Percentiles rank a stretch among this genome's conserved stretches.
These are phyloP conservation scores for Columba guinea DNA, from an alignment of 2,797 vertebrate genomes.

Conservation along the genomic window DNA sequence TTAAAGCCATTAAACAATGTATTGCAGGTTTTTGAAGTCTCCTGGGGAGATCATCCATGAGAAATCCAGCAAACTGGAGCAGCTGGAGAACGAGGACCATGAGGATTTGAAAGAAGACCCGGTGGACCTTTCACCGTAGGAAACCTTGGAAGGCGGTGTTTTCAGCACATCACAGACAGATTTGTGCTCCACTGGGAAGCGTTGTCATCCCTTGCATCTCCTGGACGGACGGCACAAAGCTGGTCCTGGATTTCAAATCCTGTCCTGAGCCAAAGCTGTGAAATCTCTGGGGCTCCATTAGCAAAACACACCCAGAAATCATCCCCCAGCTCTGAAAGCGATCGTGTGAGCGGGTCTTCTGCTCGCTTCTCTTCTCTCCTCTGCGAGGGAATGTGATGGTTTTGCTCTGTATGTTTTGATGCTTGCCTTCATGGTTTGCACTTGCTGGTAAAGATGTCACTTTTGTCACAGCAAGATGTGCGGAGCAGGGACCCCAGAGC, in stretches of 20 bases:
- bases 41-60: constrained; percentile 79
- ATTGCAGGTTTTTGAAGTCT: constrained; percentile 86
- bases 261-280: background rate
- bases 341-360: rapidly evolving
- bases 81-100: constrained; percentile 68
- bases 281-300: background rate
- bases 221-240: background rate
- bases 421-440: background rate
- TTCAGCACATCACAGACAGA: background rate
- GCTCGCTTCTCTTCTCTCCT: background rate
- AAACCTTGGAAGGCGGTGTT: background rate
- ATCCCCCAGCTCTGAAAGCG: rapidly evolving
- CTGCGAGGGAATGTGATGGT: rapidly evolving
- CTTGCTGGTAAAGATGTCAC: background rate
- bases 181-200: background rate
- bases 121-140: constrained; percentile 76
- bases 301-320: background rate
- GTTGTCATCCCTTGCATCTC: background rate
- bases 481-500: background rate
- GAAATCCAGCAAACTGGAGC: constrained; percentile 70
- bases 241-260: background rate
- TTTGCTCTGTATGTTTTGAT: background rate
- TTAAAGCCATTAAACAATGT: background rate
- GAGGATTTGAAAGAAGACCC: constrained; percentile 74
- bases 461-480: rapidly evolving